These are phyloP conservation scores for Yoshiicerus persimilis DNA, from an alignment of 1,140 invertebrate species.

Conservation along the genomic window DNA sequence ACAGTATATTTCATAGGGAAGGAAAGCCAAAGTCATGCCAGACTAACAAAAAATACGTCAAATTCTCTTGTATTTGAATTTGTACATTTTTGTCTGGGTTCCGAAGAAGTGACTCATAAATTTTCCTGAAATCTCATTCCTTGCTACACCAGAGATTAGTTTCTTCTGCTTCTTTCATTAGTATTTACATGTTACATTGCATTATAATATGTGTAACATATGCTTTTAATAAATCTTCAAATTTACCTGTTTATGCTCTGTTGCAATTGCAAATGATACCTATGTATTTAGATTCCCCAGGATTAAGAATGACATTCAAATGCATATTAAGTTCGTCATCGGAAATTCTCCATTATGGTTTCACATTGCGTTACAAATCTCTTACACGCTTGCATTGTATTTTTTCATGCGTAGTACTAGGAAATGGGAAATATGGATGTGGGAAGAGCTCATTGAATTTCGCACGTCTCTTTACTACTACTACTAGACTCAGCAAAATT, in stretches of 20 bases:
- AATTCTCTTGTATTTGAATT: not conserved
- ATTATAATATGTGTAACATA: not conserved
- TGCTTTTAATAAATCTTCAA: not conserved
- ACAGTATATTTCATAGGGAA: not conserved
- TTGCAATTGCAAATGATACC: not conserved
- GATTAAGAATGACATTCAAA: not conserved
- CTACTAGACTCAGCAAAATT: not conserved
- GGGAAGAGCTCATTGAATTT: not conserved
- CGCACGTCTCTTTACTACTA: no score
- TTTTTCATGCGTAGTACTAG: not conserved
- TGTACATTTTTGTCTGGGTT: not conserved
- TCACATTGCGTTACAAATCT: not conserved
- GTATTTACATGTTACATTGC: not conserved
- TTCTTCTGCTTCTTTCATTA: not conserved
- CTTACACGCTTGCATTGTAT: not conserved
- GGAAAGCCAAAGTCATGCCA: no score
- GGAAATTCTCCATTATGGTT: not conserved
- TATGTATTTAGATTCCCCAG: not conserved
- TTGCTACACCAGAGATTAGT: not conserved
- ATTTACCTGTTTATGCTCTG: not conserved
- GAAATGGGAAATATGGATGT: not conserved
- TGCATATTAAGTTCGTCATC: no score
- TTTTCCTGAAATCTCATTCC: not conserved
- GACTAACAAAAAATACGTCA: not conserved
- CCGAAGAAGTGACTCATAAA: not conserved